Percentiles rank a stretch among this genome's conserved stretches.
phyloP scores from a whole-genome alignment of 2,797 vertebrate genomes.

The Peromyscus nudipes region DNA sequence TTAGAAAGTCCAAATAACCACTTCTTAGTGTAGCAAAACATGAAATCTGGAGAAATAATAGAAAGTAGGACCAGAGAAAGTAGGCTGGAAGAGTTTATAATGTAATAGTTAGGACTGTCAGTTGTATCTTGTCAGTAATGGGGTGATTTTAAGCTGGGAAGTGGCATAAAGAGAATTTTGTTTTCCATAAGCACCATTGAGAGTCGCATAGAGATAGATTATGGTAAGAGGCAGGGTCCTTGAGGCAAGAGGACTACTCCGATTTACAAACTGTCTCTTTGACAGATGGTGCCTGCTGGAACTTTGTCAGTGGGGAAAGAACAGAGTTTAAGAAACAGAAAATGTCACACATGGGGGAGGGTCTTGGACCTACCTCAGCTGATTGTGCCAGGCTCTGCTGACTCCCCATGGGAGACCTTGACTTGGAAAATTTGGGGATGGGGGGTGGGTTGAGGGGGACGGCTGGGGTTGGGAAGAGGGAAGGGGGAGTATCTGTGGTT shows the following conservation, averaged over 20 bases:
- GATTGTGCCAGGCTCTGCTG: too few species aligned
- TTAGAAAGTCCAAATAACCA: constrained; percentile 2
- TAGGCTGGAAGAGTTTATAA: not conserved
- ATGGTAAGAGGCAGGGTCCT: not conserved
- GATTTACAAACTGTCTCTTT: not conserved
- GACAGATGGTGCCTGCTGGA: not conserved
- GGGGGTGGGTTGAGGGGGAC: too few species aligned
- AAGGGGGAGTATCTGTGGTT: too few species aligned
- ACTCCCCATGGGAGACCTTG: too few species aligned
- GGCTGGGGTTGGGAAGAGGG: too few species aligned
- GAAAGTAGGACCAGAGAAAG: not conserved
- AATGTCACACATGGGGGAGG: not conserved
- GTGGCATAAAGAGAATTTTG: constrained; percentile 46
- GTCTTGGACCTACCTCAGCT: too few species aligned
- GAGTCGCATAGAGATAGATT: not conserved
- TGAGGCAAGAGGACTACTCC: not conserved
- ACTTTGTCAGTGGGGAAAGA: not conserved
- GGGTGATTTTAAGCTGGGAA: constrained; percentile 28
- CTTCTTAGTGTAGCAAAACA: not conserved
- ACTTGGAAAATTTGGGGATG: too few species aligned
- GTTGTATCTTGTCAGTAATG: not conserved
- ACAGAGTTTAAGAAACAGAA: constrained; percentile 8
- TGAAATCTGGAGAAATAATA: not conserved
- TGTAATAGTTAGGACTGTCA: not conserved
- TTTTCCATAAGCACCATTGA: constrained; percentile 18